Percentiles rank a stretch among this genome's conserved stretches.
Evolutionary conservation across 2,113 vertebrate genomes (phyloP).

Genomic region (Jacana jacana): DNA sequence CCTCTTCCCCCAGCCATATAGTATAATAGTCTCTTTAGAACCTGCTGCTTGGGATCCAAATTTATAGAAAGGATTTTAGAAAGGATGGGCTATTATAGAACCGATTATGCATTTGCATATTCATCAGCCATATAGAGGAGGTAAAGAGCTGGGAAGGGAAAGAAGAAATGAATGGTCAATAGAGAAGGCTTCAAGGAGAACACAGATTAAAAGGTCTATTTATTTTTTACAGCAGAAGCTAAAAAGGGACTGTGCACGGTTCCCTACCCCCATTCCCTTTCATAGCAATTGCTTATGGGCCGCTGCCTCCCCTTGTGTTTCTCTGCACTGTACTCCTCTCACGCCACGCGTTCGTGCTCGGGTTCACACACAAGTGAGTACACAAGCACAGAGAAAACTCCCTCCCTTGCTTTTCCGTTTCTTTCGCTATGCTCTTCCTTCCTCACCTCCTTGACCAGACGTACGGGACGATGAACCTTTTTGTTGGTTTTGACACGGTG

Average conservation of each 20-base stretch:
- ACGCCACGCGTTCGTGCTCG: not conserved
- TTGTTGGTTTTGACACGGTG: not conserved
- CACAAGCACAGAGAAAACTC: not conserved
- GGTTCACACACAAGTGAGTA: not conserved
- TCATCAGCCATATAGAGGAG: slow-evolving; percentile 43
- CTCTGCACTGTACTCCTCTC: not conserved
- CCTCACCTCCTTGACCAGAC: not conserved
- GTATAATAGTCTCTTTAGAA: slow-evolving; percentile 43
- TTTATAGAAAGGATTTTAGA: slow-evolving; percentile 46
- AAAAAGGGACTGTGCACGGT: not conserved
- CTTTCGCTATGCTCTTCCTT: not conserved
- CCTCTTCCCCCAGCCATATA: not conserved
- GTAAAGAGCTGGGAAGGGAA: slow-evolving; percentile 9
- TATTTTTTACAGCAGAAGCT: slow-evolving; percentile 29
- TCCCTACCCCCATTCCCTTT: slow-evolving; percentile 27
- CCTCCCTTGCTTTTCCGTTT: not conserved
- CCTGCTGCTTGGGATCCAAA: slow-evolving; percentile 26
- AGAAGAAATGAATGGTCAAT: slow-evolving; percentile 55
- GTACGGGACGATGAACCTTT: not conserved
- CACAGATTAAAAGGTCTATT: slow-evolving; percentile 29
- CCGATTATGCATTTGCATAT: slow-evolving; percentile 46
- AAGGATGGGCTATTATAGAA: slow-evolving; percentile 31
- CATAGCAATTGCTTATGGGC: slow-evolving; percentile 24
- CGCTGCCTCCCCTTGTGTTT: not conserved
- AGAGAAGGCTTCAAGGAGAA: slow-evolving; percentile 3